Percentiles rank a stretch among this genome's conserved stretches.
Evolutionary conservation across 2,113 vertebrate genomes (phyloP).

Genomic region (Alligator sinensis): DNA sequence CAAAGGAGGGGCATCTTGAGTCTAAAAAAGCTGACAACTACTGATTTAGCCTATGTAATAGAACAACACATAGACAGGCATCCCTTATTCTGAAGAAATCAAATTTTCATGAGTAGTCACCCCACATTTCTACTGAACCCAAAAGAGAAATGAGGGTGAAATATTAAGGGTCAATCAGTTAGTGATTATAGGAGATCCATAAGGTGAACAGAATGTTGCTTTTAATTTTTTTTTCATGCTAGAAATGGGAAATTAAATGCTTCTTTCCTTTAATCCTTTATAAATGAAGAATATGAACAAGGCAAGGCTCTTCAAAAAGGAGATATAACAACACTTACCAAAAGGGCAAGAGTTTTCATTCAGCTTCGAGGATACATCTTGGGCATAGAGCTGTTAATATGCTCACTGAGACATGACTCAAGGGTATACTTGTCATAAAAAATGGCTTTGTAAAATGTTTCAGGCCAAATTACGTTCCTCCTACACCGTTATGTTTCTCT

Average conservation of each 20-base stretch:
- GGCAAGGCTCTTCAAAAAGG: background rate
- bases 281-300: background rate
- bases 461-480: background rate
- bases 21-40: no score
- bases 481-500: background rate
- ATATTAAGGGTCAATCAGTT: background rate
- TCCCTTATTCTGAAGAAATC: background rate
- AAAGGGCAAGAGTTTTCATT: background rate
- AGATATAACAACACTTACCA: background rate
- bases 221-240: background rate
- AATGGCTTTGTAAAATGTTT: background rate
- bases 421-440: background rate
- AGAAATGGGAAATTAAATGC: background rate
- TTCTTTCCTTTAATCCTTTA: background rate
- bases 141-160: background rate
- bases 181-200: background rate
- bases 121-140: background rate
- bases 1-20: no score
- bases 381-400: rapidly evolving
- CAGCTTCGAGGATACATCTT: background rate
- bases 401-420: background rate
- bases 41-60: no score
- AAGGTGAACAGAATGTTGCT: background rate
- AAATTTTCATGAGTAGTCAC: background rate
- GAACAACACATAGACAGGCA: background rate